These are phyloP conservation scores for Antheraea yamamai DNA, from an alignment of 2,888 invertebrate genomes.

Conservation along the genomic window DNA sequence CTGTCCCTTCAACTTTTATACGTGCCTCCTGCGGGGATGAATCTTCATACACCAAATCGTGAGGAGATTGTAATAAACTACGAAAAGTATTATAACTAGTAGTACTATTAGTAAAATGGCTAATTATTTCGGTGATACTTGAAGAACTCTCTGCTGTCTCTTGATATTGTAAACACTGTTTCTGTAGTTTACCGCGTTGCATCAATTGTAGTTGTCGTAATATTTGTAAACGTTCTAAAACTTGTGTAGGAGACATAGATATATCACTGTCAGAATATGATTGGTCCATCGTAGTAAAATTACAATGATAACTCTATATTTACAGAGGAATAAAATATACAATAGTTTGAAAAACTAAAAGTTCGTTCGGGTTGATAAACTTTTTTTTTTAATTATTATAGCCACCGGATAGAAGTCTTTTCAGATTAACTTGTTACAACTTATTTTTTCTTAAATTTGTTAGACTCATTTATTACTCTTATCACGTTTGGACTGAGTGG, in stretches of 20 bases:
- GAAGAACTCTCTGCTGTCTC: slow-evolving; percentile 61
- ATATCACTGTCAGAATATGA: slow-evolving; percentile 68
- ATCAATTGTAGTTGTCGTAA: slow-evolving; percentile 67
- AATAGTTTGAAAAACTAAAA: neutral
- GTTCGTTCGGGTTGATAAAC: neutral
- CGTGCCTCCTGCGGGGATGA: slow-evolving; percentile 45
- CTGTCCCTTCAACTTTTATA: slow-evolving; percentile 52
- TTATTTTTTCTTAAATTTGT: too few relatives aligned
- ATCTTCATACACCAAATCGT: slow-evolving; percentile 45
- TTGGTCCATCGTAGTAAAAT: slow-evolving; percentile 56
- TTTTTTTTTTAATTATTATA: too few relatives aligned
- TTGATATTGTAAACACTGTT: slow-evolving; percentile 64
- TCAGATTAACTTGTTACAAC: too few relatives aligned
- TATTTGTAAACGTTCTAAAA: slow-evolving; percentile 69
- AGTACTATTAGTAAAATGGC: slow-evolving; percentile 70
- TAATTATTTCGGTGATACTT: slow-evolving; percentile 68
- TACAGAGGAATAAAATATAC: neutral
- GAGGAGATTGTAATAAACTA: slow-evolving; percentile 62
- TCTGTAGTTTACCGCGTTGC: slow-evolving; percentile 73
- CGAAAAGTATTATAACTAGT: slow-evolving; percentile 74
- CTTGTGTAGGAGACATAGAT: slow-evolving; percentile 70
- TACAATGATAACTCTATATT: neutral
- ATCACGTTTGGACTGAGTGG: too few relatives aligned
- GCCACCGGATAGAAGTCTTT: too few relatives aligned
- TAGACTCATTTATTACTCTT: too few relatives aligned